Conservation (phyloP, 2,888 invertebrate species). For the Falcaria lacertinaria region DNA sequence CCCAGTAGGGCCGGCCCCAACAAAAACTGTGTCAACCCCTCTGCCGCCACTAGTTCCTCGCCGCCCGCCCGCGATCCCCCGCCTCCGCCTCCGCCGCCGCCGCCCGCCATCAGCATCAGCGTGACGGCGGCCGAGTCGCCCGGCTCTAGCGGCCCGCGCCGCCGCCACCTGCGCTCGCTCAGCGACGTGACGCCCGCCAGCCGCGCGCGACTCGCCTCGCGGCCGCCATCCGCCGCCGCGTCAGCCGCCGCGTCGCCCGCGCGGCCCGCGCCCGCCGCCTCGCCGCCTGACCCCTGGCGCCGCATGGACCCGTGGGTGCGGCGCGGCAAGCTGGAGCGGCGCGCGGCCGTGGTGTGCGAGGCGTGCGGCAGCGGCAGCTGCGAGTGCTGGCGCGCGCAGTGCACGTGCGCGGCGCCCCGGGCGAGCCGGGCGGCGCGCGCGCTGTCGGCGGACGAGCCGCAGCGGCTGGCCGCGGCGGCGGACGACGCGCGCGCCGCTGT, state of each 20-base stretch:
- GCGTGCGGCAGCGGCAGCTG: constrained; percentile 46
- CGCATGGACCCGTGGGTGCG: constrained; percentile 43
- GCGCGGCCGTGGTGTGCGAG: constrained; percentile 43
- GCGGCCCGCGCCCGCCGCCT: constrained; percentile 33
- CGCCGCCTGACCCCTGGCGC: constrained; percentile 50
- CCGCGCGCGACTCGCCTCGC: constrained; percentile 44
- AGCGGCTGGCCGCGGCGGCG: constrained; percentile 31
- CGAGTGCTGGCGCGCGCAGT: constrained; percentile 41
- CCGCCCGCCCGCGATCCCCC: constrained; percentile 29
- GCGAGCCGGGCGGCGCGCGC: constrained; percentile 21
- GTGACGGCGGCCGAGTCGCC: constrained; percentile 69
- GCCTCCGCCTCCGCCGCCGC: constrained; percentile 21
- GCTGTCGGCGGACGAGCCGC: constrained; percentile 23
- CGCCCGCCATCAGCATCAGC: constrained; percentile 60
- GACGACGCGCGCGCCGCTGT: constrained; percentile 27
- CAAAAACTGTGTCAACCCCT: constrained; percentile 50
- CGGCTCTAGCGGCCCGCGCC: constrained; percentile 38
- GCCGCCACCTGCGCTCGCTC: constrained; percentile 70
- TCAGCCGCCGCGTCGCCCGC: constrained; percentile 12
- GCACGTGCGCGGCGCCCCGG: constrained; percentile 24
- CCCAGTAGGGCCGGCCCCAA: constrained; percentile 75
- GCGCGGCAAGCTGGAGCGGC: constrained; percentile 46
- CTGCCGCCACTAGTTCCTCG: constrained; percentile 10
- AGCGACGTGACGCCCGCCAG: constrained; percentile 69
- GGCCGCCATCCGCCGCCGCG: constrained; percentile 48